Evolutionary conservation across 92 coral and sea anemone genomes (phyloP), one percentile per base, ranked within the genome.

Genomic region (Ricordea florida): DNA sequence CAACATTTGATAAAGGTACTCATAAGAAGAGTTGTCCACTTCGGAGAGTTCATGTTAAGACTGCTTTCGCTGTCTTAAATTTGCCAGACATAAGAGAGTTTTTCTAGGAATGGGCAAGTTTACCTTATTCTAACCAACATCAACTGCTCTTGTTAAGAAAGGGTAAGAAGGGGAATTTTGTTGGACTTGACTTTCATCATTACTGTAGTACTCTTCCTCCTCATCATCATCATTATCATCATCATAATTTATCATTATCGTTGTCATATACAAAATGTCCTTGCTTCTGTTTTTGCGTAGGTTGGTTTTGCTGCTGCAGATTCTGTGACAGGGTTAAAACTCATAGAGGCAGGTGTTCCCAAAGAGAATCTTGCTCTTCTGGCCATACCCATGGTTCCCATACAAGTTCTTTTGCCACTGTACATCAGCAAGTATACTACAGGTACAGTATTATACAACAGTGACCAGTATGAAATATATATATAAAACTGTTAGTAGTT

Each of bases 291-390:
- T 16, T 20, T 29, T 18, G 32, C 27, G 22, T 41, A 94, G 98
- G 76, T 91, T 69, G 98, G 98, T 16, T 94, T 94, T 74, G 92
- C 97, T 3, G 87, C 93, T 23, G 82, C 98, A 11, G 98, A 94
- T 78, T 71, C 97, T 35, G 90, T 90, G 25, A 88, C 98, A 31
- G 98, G 98, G 6, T 79, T 94, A 57, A 94, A 94, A 64, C 76
- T 94, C 46, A 87, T 94, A 25, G 98, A 94, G 69, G 98, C 98
- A 11, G 98, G 98, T 48, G 96, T 94, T 8, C 97, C 98, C 33
- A 94, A 92, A 63, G 98, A 92, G 76, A 92, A 91, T 17, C 81
- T 94, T 0, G 98, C 98, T 13, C 93, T 94, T 83, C 84, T 94
- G 29, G 98, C 98, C 16, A 82, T 94, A 0, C 98, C 98, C 21